Evolutionary conservation across 2,888 invertebrate species (phyloP), one percentile per base, ranked within the genome.

Genomic region (Alviniconcha strummeri): DNA sequence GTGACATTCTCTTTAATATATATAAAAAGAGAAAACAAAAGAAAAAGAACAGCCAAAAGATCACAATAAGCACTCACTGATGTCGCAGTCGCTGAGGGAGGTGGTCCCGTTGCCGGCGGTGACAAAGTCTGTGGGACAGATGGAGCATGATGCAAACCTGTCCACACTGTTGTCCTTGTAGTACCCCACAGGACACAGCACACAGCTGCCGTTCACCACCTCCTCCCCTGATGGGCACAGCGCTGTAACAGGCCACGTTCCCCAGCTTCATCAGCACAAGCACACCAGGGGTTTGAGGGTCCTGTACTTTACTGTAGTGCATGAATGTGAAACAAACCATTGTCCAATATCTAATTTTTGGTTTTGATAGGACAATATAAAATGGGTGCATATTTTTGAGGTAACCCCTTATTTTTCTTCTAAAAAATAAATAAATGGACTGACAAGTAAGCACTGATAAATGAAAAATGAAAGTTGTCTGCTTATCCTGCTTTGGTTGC

Each of bases 141-240:
- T 77, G 78, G 86, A 85, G 85, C 90, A 90, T 17, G 74, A 19
- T 3, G 85, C 76, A 67, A 89, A 88, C 0, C 36, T 9, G 11
- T 87, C 85, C 11, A 77, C 84, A 36, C n/a, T 79, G 54, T 86
- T 84, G 85, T 89, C 84, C 19, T 89, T 83, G 77, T 88, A 89
- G 84, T 86, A 89, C 56, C 94, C 94, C 17, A 88, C 86, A 0
- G 89, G 96, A 91, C 98, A 98, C 17, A 96, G 96, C 71, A 96
- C 94, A 93, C 98, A 98, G 5, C 95, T 95, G 75, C 95, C 87
- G 54, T 87, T 95, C 86, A 97, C 96, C 91, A 97, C 87, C 81
- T 89, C 87, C 5, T 77, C 71, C 2, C 90, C 90, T 5, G 87
- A 86, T 0, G 56, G n/a, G 85, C 90, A 90, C 57, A 87, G 84